phyloP scores from a whole-genome alignment of 1,140 invertebrate species.

The Papilio polytes region DNA sequence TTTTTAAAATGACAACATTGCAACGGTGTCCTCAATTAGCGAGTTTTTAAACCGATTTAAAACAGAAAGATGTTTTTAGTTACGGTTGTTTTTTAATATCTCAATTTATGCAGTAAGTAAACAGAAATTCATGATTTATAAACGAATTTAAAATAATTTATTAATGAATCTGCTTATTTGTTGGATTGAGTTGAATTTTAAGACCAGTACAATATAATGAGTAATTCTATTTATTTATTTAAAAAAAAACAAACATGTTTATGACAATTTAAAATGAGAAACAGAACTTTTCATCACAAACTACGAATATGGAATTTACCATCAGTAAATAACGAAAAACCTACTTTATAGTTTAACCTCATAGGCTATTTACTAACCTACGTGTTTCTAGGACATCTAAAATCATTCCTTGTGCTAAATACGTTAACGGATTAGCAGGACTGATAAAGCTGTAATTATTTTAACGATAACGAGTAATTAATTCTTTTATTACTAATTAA shows the following conservation, averaged over 20 bases:
- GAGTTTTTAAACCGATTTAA: neutral
- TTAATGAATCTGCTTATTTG: neutral
- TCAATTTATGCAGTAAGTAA: neutral
- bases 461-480: constrained; percentile 12
- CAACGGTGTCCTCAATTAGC: constrained; percentile 24
- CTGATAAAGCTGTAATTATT: constrained; percentile 23
- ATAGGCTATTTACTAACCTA: neutral
- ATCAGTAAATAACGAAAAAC: no score
- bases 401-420: constrained; percentile 22
- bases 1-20: constrained; percentile 14
- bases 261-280: neutral
- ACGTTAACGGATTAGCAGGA: neutral
- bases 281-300: neutral
- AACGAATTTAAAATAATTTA: no score
- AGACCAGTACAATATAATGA: neutral
- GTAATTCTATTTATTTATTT: neutral
- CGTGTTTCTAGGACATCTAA: constrained; percentile 14
- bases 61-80: neutral
- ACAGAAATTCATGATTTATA: neutral
- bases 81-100: neutral
- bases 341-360: neutral
- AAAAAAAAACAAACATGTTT: no score
- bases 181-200: neutral
- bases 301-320: neutral
- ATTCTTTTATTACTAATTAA: constrained; percentile 19